Percentiles rank a stretch among this genome's conserved stretches.
Conservation (phyloP, 2,113 vertebrate species). For the zebrafish (Danio rerio) region GRCz12tu NC_133184.1:33729001-33729500, state of each 20-base stretch:
- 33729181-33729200: background rate
- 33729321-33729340: conserved; percentile 50
- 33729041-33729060: conserved; percentile 53
- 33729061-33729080: conserved; percentile 59
- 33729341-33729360: conserved; percentile 46
- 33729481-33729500: background rate
- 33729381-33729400: conserved; percentile 47
- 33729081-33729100: conserved; percentile 66
- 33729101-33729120: conserved; percentile 50
- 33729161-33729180: background rate
- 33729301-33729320: conserved; percentile 58
- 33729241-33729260: conserved; percentile 49
- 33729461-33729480: background rate
- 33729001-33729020: conserved; percentile 17
- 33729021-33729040: conserved; percentile 46
- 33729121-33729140: conserved; percentile 39
- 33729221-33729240: background rate
- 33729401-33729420: conserved; percentile 49
- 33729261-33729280: conserved; percentile 70
- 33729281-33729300: conserved; percentile 54
- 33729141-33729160: background rate
- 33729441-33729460: conserved; percentile 45
- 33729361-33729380: conserved; percentile 44
- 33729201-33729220: background rate
- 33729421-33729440: conserved; percentile 41